Evolutionary conservation across 2,888 invertebrate genomes (phyloP), one percentile per base, ranked within the genome.

Genomic region (Dione juno): DNA sequence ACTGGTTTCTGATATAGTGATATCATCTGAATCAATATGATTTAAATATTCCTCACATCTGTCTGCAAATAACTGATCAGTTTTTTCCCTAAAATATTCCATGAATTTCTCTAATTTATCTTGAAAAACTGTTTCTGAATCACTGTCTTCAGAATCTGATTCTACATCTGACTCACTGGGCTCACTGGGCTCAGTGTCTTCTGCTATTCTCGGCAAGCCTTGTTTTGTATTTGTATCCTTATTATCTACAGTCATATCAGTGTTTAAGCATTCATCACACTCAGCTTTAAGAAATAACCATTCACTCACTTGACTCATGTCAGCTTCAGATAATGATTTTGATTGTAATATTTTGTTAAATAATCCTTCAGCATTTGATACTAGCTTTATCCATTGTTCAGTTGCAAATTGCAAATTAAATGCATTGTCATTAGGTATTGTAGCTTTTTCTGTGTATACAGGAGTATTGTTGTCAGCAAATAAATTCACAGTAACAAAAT

Each of bases 251-350:
- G 79, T 86, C 53, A 92, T 90, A 79, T 95, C 95, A 74, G 88
- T 92, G 74, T 94, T 95, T 59, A 96, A 93, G 82, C 97, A 97
- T 82, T 97, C 97, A 85, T 97, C 97, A 86, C 97, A 97, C 86
- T 97, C 97, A 77, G 97, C 97, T 82, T 97, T 97, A 73, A 97
- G 89, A 79, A 96, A 97, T 19, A 97, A 89, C 97, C 97, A 97
- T 77, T 97, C 96, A 81, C 96, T 93, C 9, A 94, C 91, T 87
- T 96, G 96, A 80, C 96, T 96, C 76, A 96, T 94, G 82, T 97
- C 96, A 72, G 94, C 89, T 67, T 96, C 95, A 13, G 95, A 94
- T 68, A 97, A 84, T n/a, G 94, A 93, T 79, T 96, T 96, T 52
- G 95, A 96, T 16, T 94, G 94, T 63, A 97, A 93, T 54, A 97